These are phyloP conservation scores for Periophthalmus modestus DNA, from an alignment of 2,113 vertebrate genomes.

Conservation along the genomic window DNA sequence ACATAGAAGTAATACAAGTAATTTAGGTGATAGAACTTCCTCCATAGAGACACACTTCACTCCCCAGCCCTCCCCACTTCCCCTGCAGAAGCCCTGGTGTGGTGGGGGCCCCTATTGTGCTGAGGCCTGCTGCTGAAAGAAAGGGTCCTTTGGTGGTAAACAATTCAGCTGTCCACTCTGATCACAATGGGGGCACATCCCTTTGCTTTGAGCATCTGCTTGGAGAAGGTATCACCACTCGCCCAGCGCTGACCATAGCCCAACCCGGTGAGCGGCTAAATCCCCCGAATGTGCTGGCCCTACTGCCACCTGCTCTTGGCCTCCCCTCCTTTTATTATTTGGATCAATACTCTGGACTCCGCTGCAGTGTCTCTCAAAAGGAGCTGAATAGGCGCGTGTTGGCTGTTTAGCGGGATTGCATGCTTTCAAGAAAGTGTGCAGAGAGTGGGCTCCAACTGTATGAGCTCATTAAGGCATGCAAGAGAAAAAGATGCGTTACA, in stretches of 20 bases:
- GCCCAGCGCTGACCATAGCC: slow-evolving; percentile 50
- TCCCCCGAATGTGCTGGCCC: slow-evolving; percentile 65
- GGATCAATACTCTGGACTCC: slow-evolving; percentile 71
- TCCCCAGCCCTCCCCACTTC: not conserved
- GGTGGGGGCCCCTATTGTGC: slow-evolving; percentile 69
- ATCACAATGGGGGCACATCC: slow-evolving; percentile 76
- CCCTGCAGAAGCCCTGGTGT: slow-evolving; percentile 44
- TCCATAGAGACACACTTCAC: slow-evolving; percentile 32
- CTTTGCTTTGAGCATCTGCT: slow-evolving; percentile 75
- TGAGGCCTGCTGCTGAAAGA: slow-evolving; percentile 58
- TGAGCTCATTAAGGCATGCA: slow-evolving; percentile 47
- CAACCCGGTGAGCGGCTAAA: slow-evolving; percentile 55
- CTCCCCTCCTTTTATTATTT: slow-evolving; percentile 55
- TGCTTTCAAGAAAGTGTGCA: slow-evolving; percentile 51
- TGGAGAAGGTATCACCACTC: slow-evolving; percentile 55
- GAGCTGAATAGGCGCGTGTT: slow-evolving; percentile 43
- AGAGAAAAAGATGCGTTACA: slow-evolving; percentile 39
- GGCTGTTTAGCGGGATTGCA: slow-evolving; percentile 44
- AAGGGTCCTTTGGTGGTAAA: slow-evolving; percentile 72
- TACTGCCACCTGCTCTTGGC: slow-evolving; percentile 71
- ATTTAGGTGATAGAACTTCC: slow-evolving; percentile 11
- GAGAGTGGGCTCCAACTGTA: slow-evolving; percentile 48
- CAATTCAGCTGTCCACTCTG: slow-evolving; percentile 77
- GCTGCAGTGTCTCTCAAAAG: slow-evolving; percentile 55
- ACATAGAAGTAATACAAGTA: not conserved